Evolutionary conservation across 2,113 vertebrate genomes (phyloP).

Genomic region (Cryptotis parvus): DNA sequence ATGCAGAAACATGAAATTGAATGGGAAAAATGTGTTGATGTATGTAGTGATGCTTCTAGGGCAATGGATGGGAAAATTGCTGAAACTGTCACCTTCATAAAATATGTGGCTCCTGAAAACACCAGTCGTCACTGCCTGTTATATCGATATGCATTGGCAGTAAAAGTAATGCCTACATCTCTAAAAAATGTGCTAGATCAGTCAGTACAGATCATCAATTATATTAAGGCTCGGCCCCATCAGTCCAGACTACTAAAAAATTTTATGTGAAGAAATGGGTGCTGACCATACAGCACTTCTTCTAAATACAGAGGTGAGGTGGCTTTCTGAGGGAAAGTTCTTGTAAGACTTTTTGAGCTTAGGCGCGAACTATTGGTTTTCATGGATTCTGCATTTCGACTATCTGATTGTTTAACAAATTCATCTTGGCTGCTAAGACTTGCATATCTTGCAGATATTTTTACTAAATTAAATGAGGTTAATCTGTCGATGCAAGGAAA

Average conservation of each 20-base stretch:
- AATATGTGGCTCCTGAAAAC: slow-evolving; percentile 72
- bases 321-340: slow-evolving; percentile 80
- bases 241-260: slow-evolving; percentile 80
- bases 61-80: slow-evolving; percentile 78
- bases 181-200: slow-evolving; percentile 81
- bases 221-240: slow-evolving; percentile 80
- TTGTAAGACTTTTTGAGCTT: slow-evolving; percentile 82
- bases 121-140: slow-evolving; percentile 78
- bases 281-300: slow-evolving; percentile 80
- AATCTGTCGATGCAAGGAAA: slow-evolving; percentile 79
- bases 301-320: slow-evolving; percentile 78
- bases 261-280: slow-evolving; percentile 83
- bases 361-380: slow-evolving; percentile 74
- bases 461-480: slow-evolving; percentile 83
- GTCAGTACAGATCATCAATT: slow-evolving; percentile 80
- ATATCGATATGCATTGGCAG: slow-evolving; percentile 77
- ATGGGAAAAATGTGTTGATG: slow-evolving; percentile 81
- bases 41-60: slow-evolving; percentile 82
- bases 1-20: slow-evolving; percentile 80
- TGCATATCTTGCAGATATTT: slow-evolving; percentile 83
- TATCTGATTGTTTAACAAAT: slow-evolving; percentile 79
- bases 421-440: slow-evolving; percentile 79
- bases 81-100: slow-evolving; percentile 78
- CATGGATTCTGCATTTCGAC: slow-evolving; percentile 78
- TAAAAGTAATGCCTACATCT: slow-evolving; percentile 79